Evolutionary conservation across 2,888 invertebrate species (phyloP), one percentile per base, ranked within the genome.

Genomic region (Pollenia amentaria): DNA sequence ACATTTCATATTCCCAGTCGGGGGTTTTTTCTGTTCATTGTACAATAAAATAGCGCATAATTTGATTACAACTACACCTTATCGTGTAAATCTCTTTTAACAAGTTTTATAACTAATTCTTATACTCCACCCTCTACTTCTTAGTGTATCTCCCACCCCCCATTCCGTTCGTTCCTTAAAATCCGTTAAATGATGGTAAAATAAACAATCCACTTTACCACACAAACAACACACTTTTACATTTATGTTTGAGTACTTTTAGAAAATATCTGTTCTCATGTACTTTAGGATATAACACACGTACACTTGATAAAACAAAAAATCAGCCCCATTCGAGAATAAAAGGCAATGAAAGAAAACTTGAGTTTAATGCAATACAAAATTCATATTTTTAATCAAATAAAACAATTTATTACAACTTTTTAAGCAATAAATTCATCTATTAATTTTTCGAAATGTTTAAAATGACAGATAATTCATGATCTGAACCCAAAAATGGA

Each of bases 21-120:
- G 40, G 29, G 53, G 40, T 40, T 11, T 40, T 64, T 70, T 29
- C 29, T 48, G 55, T 70, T 85, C 55, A 60, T 70, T 42, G 73
- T 48, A 72, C 60, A 67, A 84, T 84, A 80, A 84, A 80, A 87
- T 77, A 77, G 62, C 80, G 77, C 87, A 80, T 87, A 87, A 87
- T 87, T 84, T 87, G 76, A 84, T 87, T 87, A 87, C 72, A 82
- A 73, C 73, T 84, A 62, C 72, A 84, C 76, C 72, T 72, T 87
- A 87, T 84, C 87, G 80, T 80, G 84, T 87, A 87, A 87, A 87
- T 87, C 80, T 84, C 72, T 80, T 77, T 80, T 80, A 84, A 87
- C 84, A 80, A 84, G 76, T 84, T 87, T 87, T 84, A 87, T 87
- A 84, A 80, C 76, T 84, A 84, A 87, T 87, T 87, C 53, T 64